phyloP scores from a whole-genome alignment of 2,797 vertebrate genomes.

The Pogoniulus pusillus region DNA sequence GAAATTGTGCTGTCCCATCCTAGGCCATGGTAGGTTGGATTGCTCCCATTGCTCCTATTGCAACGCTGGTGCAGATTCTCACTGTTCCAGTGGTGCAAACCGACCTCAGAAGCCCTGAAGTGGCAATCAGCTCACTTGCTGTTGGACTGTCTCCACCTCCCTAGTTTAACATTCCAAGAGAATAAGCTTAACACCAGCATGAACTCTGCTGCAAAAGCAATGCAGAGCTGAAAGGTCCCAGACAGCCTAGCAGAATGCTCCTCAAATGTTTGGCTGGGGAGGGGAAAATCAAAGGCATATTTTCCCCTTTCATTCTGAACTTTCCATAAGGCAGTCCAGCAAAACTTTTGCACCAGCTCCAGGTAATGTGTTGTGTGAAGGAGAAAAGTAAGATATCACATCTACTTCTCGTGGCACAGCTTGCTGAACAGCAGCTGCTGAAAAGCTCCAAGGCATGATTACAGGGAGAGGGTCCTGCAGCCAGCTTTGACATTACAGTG shows the following conservation, averaged over 20 bases:
- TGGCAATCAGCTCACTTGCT: not conserved
- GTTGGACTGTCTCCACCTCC: not conserved
- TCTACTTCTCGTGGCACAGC: not conserved
- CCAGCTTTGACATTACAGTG: not conserved
- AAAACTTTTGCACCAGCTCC: not conserved
- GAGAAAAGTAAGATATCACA: not conserved
- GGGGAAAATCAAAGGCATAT: not conserved
- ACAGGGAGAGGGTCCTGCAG: not conserved
- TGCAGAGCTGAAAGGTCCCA: not conserved
- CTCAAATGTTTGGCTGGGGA: accelerated
- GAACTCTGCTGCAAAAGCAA: not conserved
- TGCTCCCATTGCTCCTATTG: not conserved
- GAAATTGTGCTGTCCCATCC: not conserved
- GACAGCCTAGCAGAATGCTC: not conserved
- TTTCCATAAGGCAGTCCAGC: not conserved
- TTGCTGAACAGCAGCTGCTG: not conserved
- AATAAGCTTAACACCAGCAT: accelerated
- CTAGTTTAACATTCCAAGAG: slow-evolving; percentile 17
- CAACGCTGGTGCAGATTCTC: not conserved
- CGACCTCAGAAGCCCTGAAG: not conserved
- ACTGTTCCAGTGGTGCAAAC: not conserved
- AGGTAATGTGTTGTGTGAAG: not conserved
- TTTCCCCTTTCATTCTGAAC: not conserved
- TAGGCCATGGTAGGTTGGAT: not conserved
- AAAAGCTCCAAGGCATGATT: not conserved